Percentiles rank a stretch among this genome's conserved stretches.
phyloP scores from a whole-genome alignment of 2,888 invertebrate species.

The Podabrus alpinus region DNA sequence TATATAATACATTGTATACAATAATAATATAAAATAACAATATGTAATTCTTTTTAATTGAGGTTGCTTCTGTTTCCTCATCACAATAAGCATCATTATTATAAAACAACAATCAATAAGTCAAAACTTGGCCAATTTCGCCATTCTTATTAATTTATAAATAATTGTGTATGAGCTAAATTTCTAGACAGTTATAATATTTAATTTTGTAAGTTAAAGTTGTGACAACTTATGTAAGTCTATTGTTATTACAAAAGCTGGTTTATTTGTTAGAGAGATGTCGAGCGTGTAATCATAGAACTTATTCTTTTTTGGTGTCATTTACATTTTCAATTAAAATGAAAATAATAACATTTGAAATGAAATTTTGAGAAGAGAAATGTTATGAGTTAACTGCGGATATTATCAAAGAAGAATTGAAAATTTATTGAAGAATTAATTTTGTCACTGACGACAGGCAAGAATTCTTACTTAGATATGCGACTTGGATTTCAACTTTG shows the following conservation, averaged over 20 bases:
- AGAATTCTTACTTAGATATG: background rate
- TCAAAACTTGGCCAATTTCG: background rate
- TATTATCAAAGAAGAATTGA: background rate
- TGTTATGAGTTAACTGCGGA: background rate
- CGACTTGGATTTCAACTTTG: background rate
- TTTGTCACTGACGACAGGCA: background rate
- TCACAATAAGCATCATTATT: background rate
- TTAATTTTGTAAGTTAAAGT: background rate
- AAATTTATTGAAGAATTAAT: background rate
- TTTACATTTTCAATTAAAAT: background rate
- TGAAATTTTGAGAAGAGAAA: background rate
- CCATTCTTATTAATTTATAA: background rate
- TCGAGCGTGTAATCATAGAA: background rate
- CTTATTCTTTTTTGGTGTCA: background rate
- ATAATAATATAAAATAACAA: too few species aligned
- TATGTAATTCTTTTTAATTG: too few species aligned
- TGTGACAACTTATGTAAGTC: background rate
- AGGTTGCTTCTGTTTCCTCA: background rate
- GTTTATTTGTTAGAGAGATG: background rate
- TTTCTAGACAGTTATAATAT: background rate
- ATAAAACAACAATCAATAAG: background rate
- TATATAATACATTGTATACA: too few species aligned
- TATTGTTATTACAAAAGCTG: background rate
- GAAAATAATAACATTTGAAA: background rate
- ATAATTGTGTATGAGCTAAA: background rate